phyloP scores from a whole-genome alignment of 2,888 invertebrate species.

The Drosophila anomelani region DNA sequence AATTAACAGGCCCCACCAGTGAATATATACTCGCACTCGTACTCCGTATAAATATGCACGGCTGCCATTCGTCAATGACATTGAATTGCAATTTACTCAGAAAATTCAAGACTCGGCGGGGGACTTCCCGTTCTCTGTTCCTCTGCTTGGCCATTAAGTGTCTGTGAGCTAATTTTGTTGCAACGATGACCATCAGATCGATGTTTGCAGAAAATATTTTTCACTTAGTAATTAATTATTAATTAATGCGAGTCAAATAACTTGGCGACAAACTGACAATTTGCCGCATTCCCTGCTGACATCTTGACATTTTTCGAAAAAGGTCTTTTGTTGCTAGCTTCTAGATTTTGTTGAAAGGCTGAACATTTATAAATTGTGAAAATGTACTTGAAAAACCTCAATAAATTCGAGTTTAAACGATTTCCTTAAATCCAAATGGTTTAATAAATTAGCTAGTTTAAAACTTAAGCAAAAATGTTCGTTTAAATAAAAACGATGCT shows the following conservation, averaged over 20 bases:
- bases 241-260: constrained; percentile 67
- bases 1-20: constrained; percentile 69
- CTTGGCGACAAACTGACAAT: constrained; percentile 55
- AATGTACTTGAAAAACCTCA: background rate
- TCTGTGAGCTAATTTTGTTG: constrained; percentile 30
- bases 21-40: constrained; percentile 20
- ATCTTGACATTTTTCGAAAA: constrained; percentile 12
- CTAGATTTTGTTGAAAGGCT: background rate
- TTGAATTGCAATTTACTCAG: constrained; percentile 74
- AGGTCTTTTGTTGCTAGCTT: constrained; percentile 6
- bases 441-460: constrained; percentile 3
- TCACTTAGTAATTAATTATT: constrained; percentile 65
- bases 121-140: background rate
- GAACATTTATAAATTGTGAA: background rate
- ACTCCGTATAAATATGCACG: constrained; percentile 18
- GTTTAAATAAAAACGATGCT: background rate
- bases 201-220: constrained; percentile 26
- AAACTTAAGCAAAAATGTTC: background rate
- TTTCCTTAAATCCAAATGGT: background rate
- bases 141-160: background rate
- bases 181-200: constrained; percentile 52
- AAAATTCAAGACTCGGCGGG: constrained; percentile 19
- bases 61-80: constrained; percentile 75
- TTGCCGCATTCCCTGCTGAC: constrained; percentile 38
- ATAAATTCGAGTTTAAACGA: background rate